A percentile compares a stretch with the other conserved stretches of the same genome.
These are phyloP conservation scores for Strigops habroptila DNA, from an alignment of 2,113 vertebrate species.

Conservation along the genomic window DNA sequence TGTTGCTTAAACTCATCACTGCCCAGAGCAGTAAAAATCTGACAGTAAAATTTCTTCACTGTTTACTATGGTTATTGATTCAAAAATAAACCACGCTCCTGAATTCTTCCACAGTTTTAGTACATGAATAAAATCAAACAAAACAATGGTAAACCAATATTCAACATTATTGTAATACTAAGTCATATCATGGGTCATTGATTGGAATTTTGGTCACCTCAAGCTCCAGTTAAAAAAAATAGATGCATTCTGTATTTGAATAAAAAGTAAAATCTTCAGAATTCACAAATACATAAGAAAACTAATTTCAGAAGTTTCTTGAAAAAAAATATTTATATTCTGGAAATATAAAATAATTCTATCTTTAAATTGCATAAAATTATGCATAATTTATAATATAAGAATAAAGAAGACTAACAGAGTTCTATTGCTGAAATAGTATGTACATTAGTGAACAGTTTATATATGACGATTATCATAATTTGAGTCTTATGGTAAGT, in stretches of 20 bases:
- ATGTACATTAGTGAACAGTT: not conserved
- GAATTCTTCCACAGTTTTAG: not conserved
- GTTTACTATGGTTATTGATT: not conserved
- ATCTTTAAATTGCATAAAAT: not conserved
- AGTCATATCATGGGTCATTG: not conserved
- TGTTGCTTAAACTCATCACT: not conserved
- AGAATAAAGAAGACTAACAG: not conserved
- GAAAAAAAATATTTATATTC: not conserved
- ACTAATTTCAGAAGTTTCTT: not conserved
- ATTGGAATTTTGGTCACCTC: not conserved
- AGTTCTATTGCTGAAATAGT: not conserved
- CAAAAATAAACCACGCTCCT: not conserved
- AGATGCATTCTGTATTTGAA: not conserved
- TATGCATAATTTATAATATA: not conserved
- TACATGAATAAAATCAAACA: not conserved
- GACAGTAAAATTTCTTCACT: not conserved
- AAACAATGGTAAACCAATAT: not conserved
- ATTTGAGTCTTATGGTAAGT: not conserved
- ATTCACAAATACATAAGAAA: not conserved
- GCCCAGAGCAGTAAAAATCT: not conserved
- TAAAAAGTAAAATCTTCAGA: not conserved
- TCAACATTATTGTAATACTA: not conserved
- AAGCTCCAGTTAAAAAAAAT: not conserved
- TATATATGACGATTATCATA: not conserved
- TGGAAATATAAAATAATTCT: not conserved